Percentiles rank a stretch among this genome's conserved stretches.
Conservation (phyloP, 2,888 invertebrate genomes). For the Pseudococcus viburni region DNA sequence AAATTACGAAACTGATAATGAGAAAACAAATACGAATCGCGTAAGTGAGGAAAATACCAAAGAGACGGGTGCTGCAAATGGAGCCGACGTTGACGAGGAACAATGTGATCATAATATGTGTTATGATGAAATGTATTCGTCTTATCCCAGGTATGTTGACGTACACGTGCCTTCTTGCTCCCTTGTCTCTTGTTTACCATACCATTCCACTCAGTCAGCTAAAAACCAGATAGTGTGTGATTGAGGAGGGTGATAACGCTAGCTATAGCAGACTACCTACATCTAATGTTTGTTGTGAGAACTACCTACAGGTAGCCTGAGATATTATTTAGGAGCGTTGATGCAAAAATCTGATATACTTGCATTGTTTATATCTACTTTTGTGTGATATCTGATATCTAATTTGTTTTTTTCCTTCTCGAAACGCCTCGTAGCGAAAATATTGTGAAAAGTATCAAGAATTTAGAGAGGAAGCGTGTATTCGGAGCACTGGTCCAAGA, state of each 20-base stretch:
- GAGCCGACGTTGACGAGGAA: neutral
- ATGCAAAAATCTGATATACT: too few species aligned
- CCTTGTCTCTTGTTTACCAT: too few species aligned
- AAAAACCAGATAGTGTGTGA: too few species aligned
- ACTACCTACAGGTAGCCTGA: too few species aligned
- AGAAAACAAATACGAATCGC: neutral
- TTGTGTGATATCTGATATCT: too few species aligned
- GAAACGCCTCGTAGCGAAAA: slow-evolving; percentile 69
- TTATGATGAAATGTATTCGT: slow-evolving; percentile 75
- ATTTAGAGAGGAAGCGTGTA: slow-evolving; percentile 78
- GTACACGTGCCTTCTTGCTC: too few species aligned
- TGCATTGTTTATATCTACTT: too few species aligned
- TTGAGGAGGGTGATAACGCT: too few species aligned
- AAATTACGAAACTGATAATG: neutral
- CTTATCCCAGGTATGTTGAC: slow-evolving; percentile 83
- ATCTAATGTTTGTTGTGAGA: too few species aligned
- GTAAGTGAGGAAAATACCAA: neutral
- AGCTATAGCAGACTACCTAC: too few species aligned
- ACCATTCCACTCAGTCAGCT: neutral
- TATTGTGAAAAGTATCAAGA: slow-evolving; percentile 70
- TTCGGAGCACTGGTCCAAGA: slow-evolving; percentile 81
- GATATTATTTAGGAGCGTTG: too few species aligned
- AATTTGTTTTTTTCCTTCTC: too few species aligned
- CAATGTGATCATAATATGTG: slow-evolving; percentile 76
- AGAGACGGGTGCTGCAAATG: neutral